These are phyloP conservation scores for Oreohelix idahoensis DNA, from an alignment of 1,140 invertebrate species.

Conservation along the genomic window DNA sequence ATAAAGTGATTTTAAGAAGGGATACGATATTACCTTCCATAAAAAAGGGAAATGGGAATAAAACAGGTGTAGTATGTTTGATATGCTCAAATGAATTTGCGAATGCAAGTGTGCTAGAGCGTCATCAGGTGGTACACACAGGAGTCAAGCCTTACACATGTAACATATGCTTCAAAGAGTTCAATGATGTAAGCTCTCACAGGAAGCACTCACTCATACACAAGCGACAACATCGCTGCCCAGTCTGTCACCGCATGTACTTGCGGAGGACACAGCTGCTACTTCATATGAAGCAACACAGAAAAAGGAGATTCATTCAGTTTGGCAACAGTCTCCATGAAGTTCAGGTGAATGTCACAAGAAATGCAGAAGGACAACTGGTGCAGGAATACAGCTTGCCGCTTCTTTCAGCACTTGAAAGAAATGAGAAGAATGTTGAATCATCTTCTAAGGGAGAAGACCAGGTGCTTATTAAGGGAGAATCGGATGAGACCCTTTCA, in stretches of 20 bases:
- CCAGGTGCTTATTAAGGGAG: background rate
- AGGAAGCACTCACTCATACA: slow-evolving; percentile 25
- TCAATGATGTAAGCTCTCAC: slow-evolving; percentile 30
- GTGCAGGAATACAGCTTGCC: slow-evolving; percentile 29
- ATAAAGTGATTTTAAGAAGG: background rate
- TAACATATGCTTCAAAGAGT: slow-evolving; percentile 23
- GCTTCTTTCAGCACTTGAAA: background rate
- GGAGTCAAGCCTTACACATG: slow-evolving; percentile 8
- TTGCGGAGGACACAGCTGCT: slow-evolving; percentile 16
- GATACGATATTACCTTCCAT: background rate
- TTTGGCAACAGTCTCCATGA: slow-evolving; percentile 32
- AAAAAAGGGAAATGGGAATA: background rate
- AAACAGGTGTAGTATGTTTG: slow-evolving; percentile 3
- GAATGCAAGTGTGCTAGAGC: slow-evolving; percentile 21
- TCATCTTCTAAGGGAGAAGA: background rate
- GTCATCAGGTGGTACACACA: slow-evolving; percentile 34
- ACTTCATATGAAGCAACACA: slow-evolving; percentile 35
- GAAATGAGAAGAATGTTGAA: background rate
- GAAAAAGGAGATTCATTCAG: slow-evolving; percentile 33
- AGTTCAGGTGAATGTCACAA: background rate
- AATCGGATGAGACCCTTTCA: background rate
- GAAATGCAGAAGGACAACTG: slow-evolving; percentile 23
- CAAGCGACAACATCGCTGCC: slow-evolving; percentile 29
- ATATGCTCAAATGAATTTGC: slow-evolving; percentile 27
- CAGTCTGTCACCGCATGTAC: slow-evolving; percentile 28